Base-by-base conservation (phyloP, 2,888 invertebrate genomes). In the Miltochrista miniata region DNA sequence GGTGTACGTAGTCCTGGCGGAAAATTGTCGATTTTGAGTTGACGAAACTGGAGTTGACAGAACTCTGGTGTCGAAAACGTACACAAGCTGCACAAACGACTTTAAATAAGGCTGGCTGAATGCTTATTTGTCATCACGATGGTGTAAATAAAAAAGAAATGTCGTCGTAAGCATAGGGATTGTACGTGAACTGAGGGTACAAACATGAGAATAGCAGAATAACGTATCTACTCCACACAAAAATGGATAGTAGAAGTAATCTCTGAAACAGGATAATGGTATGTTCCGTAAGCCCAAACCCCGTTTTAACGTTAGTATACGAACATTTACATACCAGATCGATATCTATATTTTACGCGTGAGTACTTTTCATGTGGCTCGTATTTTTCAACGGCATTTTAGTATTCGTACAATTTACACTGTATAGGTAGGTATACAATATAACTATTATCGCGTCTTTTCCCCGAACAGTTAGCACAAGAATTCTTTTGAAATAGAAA, bases 191-290 rank as follows among this genome's bases (percentile, higher is more conserved):
- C 18, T 5, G 18, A 40, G 31, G n/a, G 40, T 12, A 31, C 12
- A 45, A 45, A 45, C 36, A 45, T 12, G 37, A 33, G 24, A 18
- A 46, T 39, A 36, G 34, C 38, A 31, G n/a, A 38, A 18, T 15
- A 45, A 24, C 18, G 37, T 12, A 30, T 30, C 30, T 45, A n/a
- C 15, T 29, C 37, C 8, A 33, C 39, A 45, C 56, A 64, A 66
- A 66, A 54, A 34, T 59, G 39, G 33, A 59, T 61, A 52, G 52
- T 51, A 54, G 54, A 24, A 55, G 56, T 66, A 68, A 64, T 63
- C 47, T 48, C 45, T 36, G 43, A 56, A 57, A 59, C 58, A 54
- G 54, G 57, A 64, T 59, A 68, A 64, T 64, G 50, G 56, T 56
- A 43, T 50, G 45, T 54, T 53, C 56, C 50, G 58, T 45, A 53